Evolutionary conservation across 2,888 invertebrate genomes (phyloP).

Genomic region (Octonoba sinensis): DNA sequence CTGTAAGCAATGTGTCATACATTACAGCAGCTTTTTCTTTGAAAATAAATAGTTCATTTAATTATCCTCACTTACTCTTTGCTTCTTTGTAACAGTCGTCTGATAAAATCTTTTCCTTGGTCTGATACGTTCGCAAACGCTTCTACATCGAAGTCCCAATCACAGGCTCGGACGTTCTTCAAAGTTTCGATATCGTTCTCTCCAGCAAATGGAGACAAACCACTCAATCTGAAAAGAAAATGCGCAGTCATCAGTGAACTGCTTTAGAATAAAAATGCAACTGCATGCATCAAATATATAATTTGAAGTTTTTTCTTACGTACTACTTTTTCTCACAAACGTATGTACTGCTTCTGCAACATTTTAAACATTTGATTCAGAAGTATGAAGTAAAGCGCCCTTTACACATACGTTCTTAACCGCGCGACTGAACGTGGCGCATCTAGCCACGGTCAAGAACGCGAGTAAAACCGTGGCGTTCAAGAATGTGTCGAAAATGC

Average conservation of each 20-base stretch:
- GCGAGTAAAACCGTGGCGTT: too few species aligned
- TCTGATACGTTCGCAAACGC: slow-evolving; percentile 94
- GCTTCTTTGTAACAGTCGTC: slow-evolving; percentile 88
- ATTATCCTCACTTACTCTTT: slow-evolving; percentile 82
- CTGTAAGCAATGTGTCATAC: too few species aligned
- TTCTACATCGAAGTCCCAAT: slow-evolving; percentile 99
- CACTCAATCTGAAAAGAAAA: slow-evolving; percentile 81
- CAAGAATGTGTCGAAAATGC: too few species aligned
- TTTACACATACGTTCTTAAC: too few species aligned
- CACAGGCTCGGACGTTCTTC: slow-evolving; percentile 97
- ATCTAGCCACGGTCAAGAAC: too few species aligned
- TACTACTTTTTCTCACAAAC: too few species aligned
- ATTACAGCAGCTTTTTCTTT: too few species aligned
- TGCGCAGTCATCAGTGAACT: background rate
- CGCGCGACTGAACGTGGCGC: too few species aligned
- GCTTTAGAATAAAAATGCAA: background rate
- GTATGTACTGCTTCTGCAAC: too few species aligned
- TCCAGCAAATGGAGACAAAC: slow-evolving; percentile 98
- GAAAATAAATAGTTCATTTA: too few species aligned
- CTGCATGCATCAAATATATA: background rate
- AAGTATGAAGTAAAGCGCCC: too few species aligned
- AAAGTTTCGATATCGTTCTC: slow-evolving; percentile 98
- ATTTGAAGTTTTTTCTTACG: background rate
- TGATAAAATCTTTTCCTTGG: slow-evolving; percentile 98
- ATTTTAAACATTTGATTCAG: too few species aligned